Evolutionary conservation across 2,888 invertebrate species (phyloP), one percentile per base, ranked within the genome.

Genomic region (Lymantria monacha): DNA sequence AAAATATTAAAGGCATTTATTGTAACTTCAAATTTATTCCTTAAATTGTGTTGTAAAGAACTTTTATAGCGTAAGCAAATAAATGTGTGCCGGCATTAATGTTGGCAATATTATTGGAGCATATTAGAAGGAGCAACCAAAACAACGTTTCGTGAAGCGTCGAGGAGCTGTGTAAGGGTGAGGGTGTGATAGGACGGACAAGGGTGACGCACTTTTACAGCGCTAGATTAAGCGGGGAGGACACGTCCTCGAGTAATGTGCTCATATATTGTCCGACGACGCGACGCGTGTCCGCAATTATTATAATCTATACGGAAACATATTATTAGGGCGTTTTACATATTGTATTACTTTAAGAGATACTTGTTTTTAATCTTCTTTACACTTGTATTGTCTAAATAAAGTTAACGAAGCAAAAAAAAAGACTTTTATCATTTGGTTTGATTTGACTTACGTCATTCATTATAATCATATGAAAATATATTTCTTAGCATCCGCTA

Each of bases 241-340:
- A 87, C 91, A 91, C 91, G 90, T 91, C 79, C 88, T 76, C 83
- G 79, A 82, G 84, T 90, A 89, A 90, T 91, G 91, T 86, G 83
- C 79, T 80, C 89, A 84, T 90, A 90, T 91, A 90, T 91, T 83
- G 87, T 83, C 79, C 81, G 83, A 69, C 78, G 77, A 74, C 76
- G 70, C 75, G 76, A 76, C 76, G 83, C 82, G 81, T 79, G 83
- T 73, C 83, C 82, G 81, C 86, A 85, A 88, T 88, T 88, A 88
- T 86, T 83, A 88, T 86, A 83, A 76, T 79, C 75, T 61, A 62
- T 70, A 72, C 67, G 59, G 50, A 61, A 58, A 59, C 45, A 52
- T 53, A 60, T 66, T 63, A 67, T 59, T 51, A 57, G 53, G 54
- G 55, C 57, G 56, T 69, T 69, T 61, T 64, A 48, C 53, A 61